These are phyloP conservation scores for Drosophila rufa DNA, from an alignment of 1,140 invertebrate species.

Conservation along the genomic window DNA sequence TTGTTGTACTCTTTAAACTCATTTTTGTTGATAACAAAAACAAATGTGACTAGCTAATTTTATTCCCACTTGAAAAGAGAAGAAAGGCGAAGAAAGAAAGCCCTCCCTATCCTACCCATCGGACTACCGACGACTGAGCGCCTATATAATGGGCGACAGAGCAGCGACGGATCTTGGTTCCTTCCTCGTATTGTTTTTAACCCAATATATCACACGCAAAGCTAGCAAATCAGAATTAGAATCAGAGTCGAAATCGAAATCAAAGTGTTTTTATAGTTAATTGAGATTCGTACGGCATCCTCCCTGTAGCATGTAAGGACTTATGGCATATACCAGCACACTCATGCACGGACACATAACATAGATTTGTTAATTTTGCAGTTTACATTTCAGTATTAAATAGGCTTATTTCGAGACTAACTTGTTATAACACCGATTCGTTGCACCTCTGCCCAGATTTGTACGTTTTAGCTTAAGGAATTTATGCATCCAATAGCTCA, in stretches of 20 bases:
- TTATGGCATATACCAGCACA: constrained; percentile 11
- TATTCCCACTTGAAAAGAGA: constrained; percentile 13
- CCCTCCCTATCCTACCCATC: constrained; percentile 17
- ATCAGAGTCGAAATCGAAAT: too few species aligned
- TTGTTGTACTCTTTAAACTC: constrained; percentile 37
- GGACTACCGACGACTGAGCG: constrained; percentile 32
- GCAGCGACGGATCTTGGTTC: background rate
- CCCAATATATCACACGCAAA: background rate
- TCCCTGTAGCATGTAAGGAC: constrained; percentile 8
- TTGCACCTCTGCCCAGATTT: constrained; percentile 61
- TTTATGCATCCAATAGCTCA: too few species aligned
- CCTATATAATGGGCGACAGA: constrained; percentile 41
- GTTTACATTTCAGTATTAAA: constrained; percentile 52
- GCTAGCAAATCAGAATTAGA: constrained; percentile 14
- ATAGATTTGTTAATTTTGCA: constrained; percentile 43
- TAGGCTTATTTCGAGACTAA: constrained; percentile 30
- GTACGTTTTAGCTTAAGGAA: constrained; percentile 17
- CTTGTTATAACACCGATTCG: constrained; percentile 40
- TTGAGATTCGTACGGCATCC: constrained; percentile 18
- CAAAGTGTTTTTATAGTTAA: constrained; percentile 39
- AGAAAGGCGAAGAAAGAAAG: background rate
- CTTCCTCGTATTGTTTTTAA: constrained; percentile 1
- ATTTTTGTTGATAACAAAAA: constrained; percentile 11
- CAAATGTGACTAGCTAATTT: constrained; percentile 69
- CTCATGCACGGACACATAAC: constrained; percentile 26